Evolutionary conservation across 2,888 invertebrate genomes (phyloP).

Genomic region (Drosophila yooni): DNA sequence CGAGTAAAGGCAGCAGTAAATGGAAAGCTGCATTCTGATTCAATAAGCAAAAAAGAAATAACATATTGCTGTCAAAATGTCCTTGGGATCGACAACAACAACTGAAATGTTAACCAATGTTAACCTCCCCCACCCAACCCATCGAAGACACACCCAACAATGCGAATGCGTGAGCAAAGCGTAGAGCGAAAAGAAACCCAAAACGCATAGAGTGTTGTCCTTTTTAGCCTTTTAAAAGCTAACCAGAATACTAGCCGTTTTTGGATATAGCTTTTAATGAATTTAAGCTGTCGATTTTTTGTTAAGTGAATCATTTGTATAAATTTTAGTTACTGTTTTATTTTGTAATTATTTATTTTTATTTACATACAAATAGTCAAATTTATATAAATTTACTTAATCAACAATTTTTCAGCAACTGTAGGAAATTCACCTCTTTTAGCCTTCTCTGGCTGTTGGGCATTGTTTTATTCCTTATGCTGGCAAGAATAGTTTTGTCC

Average conservation of each 20-base stretch:
- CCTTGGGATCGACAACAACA: slow-evolving; percentile 53
- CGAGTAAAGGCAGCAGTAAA: slow-evolving; percentile 8
- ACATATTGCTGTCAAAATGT: slow-evolving; percentile 40
- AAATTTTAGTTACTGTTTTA: neutral
- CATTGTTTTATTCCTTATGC: too few relatives aligned
- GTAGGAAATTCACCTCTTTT: neutral
- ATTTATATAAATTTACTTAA: too few relatives aligned
- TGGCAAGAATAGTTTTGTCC: too few relatives aligned
- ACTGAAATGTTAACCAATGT: slow-evolving; percentile 9
- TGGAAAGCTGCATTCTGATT: slow-evolving; percentile 4
- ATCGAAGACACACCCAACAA: slow-evolving; percentile 60
- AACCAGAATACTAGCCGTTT: too few relatives aligned
- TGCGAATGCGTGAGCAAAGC: slow-evolving; percentile 63
- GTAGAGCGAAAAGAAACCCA: too few relatives aligned
- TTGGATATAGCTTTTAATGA: too few relatives aligned
- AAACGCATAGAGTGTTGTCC: too few relatives aligned
- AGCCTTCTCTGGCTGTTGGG: too few relatives aligned
- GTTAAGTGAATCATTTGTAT: neutral
- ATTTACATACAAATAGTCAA: too few relatives aligned
- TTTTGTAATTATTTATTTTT: too few relatives aligned
- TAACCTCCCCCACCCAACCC: slow-evolving; percentile 46
- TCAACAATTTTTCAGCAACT: neutral
- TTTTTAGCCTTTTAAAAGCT: too few relatives aligned
- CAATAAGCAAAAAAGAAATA: slow-evolving; percentile 11
- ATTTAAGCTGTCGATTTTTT: neutral